A percentile compares a stretch with the other conserved stretches of the same genome.
Evolutionary conservation across 1,140 invertebrate genomes (phyloP).

Genomic region (Tribolium castaneum): DNA sequence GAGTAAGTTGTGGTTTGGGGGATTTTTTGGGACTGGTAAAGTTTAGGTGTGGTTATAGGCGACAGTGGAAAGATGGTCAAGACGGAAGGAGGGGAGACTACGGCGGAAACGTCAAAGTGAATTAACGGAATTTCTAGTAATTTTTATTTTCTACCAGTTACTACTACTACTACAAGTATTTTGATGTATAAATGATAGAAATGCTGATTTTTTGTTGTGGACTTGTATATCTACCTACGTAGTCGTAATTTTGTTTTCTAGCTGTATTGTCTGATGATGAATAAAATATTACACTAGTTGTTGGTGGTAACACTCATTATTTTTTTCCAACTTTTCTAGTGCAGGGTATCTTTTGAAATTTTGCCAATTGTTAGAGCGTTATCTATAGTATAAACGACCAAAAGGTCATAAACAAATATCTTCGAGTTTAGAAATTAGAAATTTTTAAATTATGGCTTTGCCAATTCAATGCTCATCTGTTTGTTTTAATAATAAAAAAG

Average conservation of each 20-base stretch:
- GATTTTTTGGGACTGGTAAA: slow-evolving; percentile 1
- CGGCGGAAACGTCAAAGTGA: slow-evolving; percentile 13
- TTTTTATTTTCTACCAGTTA: slow-evolving; percentile 44
- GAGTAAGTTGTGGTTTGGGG: slow-evolving; percentile 56
- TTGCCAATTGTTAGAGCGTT: too few species aligned
- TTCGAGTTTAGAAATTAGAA: too few species aligned
- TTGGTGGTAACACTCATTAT: too few species aligned
- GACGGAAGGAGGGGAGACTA: slow-evolving; percentile 45
- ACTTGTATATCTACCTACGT: slow-evolving; percentile 30
- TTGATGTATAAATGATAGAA: slow-evolving; percentile 44
- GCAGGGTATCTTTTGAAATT: too few species aligned
- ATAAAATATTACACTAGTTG: slow-evolving; percentile 35
- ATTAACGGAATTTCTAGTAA: slow-evolving; percentile 17
- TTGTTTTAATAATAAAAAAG: too few species aligned
- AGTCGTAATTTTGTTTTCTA: slow-evolving; percentile 37
- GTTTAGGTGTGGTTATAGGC: slow-evolving; percentile 43
- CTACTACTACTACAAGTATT: slow-evolving; percentile 36
- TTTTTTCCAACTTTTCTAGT: too few species aligned
- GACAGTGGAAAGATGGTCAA: slow-evolving; percentile 59
- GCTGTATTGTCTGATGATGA: slow-evolving; percentile 42
- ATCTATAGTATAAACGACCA: too few species aligned
- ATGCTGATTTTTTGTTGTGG: slow-evolving; percentile 20
- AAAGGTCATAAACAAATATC: too few species aligned
- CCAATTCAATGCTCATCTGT: too few species aligned
- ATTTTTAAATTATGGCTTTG: too few species aligned